Evolutionary conservation across 2,888 invertebrate species (phyloP), one percentile per base, ranked within the genome.

Genomic region (Ophion obscuratus): DNA sequence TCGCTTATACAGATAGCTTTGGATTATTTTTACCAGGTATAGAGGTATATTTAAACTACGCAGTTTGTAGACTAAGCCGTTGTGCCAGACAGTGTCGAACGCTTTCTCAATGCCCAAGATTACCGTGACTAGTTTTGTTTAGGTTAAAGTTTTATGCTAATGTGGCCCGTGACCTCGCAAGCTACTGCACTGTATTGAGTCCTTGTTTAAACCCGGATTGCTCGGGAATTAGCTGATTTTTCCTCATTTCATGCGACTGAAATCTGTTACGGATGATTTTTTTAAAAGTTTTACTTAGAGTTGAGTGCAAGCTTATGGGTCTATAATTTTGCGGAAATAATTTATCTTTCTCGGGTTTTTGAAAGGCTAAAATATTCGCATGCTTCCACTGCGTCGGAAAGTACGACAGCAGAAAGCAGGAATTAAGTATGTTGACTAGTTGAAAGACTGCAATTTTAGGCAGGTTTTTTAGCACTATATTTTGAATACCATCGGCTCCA

Each of bases 31-130:
- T 0, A 73, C 36, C 3, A 77, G 3, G 67, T 67, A 77, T 11
- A 2, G 5, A 6, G 77, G 77, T 1, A 77, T 57, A 6, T 67
- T 14, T 9, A 64, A n/a, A 24, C 20, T 14, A 68, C 5, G 14
- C 10, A 91, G 75, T 84, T 88, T 89, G 59, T 73, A 80, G 0
- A 90, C 74, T 0, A 91, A 88, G 0, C 87, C 88, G 9, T 68
- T 44, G 44, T 68, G 68, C 68, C 68, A 68, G 0, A 47, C 68
- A 6, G 67, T 40, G 76, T 90, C 88, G 59, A 92, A 91, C 0
- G 90, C 91, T 71, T 89, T 89, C 47, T 88, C 88, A 9, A 90
- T 85, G 62, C 91, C 90, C 2, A 91, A 64, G 4, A 91, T 79
- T 0, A 87, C 76, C 1, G 88, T 76, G 2, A 79, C 82, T 17